A percentile compares a stretch with the other conserved stretches of the same genome.
These are phyloP conservation scores for Nematolebias whitei DNA, from an alignment of 2,113 vertebrate genomes.

Conservation along the genomic window DNA sequence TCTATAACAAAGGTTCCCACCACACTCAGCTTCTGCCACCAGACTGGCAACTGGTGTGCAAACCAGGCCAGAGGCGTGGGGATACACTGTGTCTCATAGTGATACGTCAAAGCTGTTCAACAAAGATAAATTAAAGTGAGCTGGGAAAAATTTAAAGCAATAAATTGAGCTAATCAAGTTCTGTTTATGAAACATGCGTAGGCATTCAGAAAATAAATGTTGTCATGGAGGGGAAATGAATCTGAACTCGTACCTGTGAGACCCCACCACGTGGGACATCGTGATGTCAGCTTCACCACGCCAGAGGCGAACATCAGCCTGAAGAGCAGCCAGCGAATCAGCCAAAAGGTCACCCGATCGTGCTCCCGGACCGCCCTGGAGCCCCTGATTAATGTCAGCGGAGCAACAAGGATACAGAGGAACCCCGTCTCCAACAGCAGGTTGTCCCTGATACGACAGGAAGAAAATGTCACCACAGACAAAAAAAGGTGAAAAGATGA, in stretches of 20 bases:
- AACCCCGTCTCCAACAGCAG: constrained; percentile 90
- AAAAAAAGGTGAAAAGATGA: not conserved
- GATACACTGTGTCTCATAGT: constrained; percentile 95
- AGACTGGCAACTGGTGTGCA: constrained; percentile 89
- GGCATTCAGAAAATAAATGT: no score
- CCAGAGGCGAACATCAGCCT: constrained; percentile 95
- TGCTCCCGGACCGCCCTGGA: constrained; percentile 66
- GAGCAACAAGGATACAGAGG: constrained; percentile 88
- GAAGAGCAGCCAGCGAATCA: constrained; percentile 92
- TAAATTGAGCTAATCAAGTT: no score
- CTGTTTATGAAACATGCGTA: no score
- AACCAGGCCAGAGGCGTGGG: constrained; percentile 89
- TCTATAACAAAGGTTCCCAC: constrained; percentile 87
- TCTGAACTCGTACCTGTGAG: constrained; percentile 85
- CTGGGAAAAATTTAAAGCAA: no score
- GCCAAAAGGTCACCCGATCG: constrained; percentile 87
- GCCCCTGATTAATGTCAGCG: constrained; percentile 75
- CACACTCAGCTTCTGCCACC: constrained; percentile 91
- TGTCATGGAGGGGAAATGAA: no score
- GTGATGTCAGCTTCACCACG: constrained; percentile 92
- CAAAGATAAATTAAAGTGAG: not conserved
- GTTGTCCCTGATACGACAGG: constrained; percentile 84
- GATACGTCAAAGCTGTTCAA: constrained; percentile 89
- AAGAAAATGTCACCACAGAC: not conserved
- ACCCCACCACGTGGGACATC: constrained; percentile 96